Base-by-base conservation (phyloP, 2,888 invertebrate species). In the Lochmaea crataegi region DNA sequence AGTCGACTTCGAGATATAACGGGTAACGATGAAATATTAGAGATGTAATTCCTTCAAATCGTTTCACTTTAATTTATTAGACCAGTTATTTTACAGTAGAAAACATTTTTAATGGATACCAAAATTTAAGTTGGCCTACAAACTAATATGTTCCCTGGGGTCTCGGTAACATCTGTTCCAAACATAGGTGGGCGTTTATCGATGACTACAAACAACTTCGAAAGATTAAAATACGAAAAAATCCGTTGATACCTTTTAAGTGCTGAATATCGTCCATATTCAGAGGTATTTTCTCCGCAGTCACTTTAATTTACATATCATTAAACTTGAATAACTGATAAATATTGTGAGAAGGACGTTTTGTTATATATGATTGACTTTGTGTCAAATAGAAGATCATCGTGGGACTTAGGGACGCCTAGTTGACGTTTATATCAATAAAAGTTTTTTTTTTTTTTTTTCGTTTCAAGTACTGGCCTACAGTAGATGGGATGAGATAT, bases 1-100 rank as follows among this genome's bases (percentile, higher is more conserved):
- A 56, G 10, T 65, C 10, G 53, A 53, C 16, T 12, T 56, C 18
- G 11, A 14, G 41, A 32, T 65, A 65, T 58, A 60, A 61, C 32
- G 41, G 26, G 22, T 45, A 7, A 9, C 41, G 48, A 68, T 68
- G 68, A 68, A 60, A 16, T 51, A 60, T 60, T 48, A 48, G n/a
- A 45, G 45, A 45, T 45, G 45, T 45, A 45, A 45, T 45, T 51
- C n/a, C 51, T 51, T 16, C 14, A 51, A 51, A 51, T n/a, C n/a
- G 51, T 0, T 51, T 51, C 51, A 16, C 16, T 7, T 14, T 51
- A 1, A n/a, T 51, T 45, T 45, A 45, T 38, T 38, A 38, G 7
- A 38, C 7, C 32, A 38, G 32, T 38, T 38, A 7, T 38, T 38
- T 38, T 38, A 38, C 32, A 38, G 32, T 38, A 38, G 32, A 38